Conservation (phyloP, 2,113 vertebrate genomes). For the Menura novaehollandiae region DNA sequence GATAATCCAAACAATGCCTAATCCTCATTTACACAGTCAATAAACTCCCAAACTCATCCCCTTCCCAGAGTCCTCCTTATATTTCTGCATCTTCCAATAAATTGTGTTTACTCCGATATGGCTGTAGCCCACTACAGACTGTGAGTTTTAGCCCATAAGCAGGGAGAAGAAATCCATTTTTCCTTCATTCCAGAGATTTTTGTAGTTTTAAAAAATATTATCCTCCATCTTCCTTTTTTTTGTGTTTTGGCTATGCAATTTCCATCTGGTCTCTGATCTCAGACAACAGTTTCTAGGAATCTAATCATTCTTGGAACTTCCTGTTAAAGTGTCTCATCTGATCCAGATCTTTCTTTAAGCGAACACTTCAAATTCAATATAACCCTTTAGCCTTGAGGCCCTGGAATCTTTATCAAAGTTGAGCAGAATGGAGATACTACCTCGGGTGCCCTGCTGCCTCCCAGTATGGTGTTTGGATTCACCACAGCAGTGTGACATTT, state of each 20-base stretch:
- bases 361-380: neutral
- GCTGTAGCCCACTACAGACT: neutral
- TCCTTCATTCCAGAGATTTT: neutral
- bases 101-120: neutral
- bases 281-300: neutral
- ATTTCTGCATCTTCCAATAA: neutral
- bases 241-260: neutral
- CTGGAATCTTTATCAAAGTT: neutral
- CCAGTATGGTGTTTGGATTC: neutral
- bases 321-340: neutral
- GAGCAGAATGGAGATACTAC: neutral
- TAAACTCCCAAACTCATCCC: neutral
- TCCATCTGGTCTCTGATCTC: neutral
- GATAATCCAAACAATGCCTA: neutral
- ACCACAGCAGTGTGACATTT: slow-evolving; percentile 17
- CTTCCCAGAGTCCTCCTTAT: neutral
- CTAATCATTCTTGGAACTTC: neutral
- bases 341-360: neutral
- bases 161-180: neutral
- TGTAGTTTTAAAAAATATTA: neutral
- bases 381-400: neutral
- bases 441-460: neutral
- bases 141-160: neutral
- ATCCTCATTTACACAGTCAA: neutral
- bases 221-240: neutral